Conservation (phyloP, 2,888 invertebrate genomes). For the Nycteola revayana region DNA sequence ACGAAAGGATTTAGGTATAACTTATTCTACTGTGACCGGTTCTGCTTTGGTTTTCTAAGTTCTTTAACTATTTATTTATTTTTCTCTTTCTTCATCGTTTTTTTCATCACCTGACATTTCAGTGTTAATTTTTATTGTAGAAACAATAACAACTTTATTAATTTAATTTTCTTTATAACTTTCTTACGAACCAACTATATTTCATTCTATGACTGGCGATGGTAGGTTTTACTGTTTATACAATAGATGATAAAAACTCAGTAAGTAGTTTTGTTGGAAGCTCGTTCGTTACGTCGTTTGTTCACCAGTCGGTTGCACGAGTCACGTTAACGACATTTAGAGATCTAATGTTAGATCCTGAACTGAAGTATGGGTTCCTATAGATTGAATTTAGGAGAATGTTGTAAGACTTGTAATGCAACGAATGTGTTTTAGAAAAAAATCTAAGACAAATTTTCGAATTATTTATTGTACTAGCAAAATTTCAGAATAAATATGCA, state of each 20-base stretch:
- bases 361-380: slow-evolving; percentile 77
- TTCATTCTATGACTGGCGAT: no score
- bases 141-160: no score
- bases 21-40: slow-evolving; percentile 52
- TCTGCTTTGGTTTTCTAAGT: slow-evolving; percentile 43
- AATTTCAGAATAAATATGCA: no score
- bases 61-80: slow-evolving; percentile 58
- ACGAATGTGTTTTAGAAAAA: slow-evolving; percentile 41
- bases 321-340: no score
- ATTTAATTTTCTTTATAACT: no score
- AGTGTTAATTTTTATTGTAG: slow-evolving; percentile 9
- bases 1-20: slow-evolving; percentile 63
- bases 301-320: no score
- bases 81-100: slow-evolving; percentile 33
- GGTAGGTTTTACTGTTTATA: no score
- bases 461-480: slow-evolving; percentile 36
- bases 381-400: slow-evolving; percentile 63
- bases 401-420: slow-evolving; percentile 41
- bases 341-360: slow-evolving; percentile 59
- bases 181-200: no score
- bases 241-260: no score
- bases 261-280: slow-evolving; percentile 9
- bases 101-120: slow-evolving; percentile 37
- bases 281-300: slow-evolving; percentile 13
- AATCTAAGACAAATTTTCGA: slow-evolving; percentile 33